phyloP scores from a whole-genome alignment of 2,113 vertebrate species.

The Cranoglanis bouderius region DNA sequence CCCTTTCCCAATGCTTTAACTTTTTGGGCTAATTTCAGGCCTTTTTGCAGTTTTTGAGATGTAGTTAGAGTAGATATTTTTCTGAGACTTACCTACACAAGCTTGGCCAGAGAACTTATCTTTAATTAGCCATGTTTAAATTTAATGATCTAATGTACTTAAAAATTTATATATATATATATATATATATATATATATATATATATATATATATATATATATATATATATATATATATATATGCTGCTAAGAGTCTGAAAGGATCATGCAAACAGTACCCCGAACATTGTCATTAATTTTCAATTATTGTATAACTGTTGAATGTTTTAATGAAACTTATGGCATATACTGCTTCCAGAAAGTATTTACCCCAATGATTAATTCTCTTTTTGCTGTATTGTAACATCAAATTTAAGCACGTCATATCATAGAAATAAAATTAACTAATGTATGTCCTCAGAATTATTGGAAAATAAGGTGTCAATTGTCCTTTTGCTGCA shows the following conservation, averaged over 20 bases:
- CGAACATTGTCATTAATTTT: too few species aligned
- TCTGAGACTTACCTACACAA: too few species aligned
- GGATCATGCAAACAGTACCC: not conserved
- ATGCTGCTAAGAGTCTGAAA: not conserved
- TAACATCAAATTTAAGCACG: not conserved
- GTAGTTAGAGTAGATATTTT: not conserved
- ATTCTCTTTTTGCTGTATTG: not conserved
- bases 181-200: too few species aligned
- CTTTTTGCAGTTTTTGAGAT: not conserved
- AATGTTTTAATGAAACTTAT: too few species aligned
- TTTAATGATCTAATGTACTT: not conserved
- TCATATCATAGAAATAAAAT: not conserved
- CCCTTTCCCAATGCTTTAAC: not conserved
- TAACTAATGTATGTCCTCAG: not conserved
- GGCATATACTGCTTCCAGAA: too few species aligned
- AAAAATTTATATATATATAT: too few species aligned
- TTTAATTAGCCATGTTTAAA: not conserved
- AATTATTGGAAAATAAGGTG: not conserved
- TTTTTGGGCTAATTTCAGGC: not conserved
- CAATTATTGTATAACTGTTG: too few species aligned
- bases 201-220: too few species aligned
- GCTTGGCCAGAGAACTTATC: not conserved
- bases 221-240: too few species aligned
- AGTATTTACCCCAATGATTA: too few species aligned
- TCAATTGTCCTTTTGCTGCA: not conserved